Base-by-base conservation (phyloP, 2,888 invertebrate species). In the Cephus runcator region DNA sequence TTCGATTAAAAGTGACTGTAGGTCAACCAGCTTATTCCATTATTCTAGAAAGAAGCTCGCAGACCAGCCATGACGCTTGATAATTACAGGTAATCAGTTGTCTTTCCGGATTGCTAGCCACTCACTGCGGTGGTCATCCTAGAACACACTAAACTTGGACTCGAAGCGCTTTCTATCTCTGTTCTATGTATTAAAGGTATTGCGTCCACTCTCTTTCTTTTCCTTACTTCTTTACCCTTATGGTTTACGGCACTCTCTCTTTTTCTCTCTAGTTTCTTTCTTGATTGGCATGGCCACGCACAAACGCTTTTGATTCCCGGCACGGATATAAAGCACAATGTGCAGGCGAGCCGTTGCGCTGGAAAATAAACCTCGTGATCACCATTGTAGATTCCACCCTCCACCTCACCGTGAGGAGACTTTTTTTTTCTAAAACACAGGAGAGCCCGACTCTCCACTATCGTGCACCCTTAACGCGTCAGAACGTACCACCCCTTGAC, bases 1-100 rank as follows among this genome's bases (percentile, higher is more conserved):
- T 78, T 78, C 78, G 76, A 78, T 78, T 78, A 78, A 78, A 78
- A 76, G 78, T 33, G 71, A 75, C 36, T 71, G 6, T 31, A 71
- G 71, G 71, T 71, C 71, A 71, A 15, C 12, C 12, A 71, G 31
- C 71, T 71, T 71, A 71, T 71, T 33, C 6, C 31, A 71, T 71
- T 71, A 71, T 71, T 33, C 31, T 31, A 30, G 6, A 31, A 71
- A 71, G 71, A 71, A 30, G 15, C 56, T 56, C 23, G 6, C 23
- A 71, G 71, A 33, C 12, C 12, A 71, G 71, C 12, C 71, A 31
- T 23, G 71, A 12, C 4, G 71, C 23, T 23, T 56, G 71, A 33
- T 33, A 71, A 31, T 71, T 71, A 71, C 71, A 71, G 33, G 71
- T 71, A 71, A 31, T 71, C 31, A 71, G 71, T 23, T 23, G 23